A percentile compares a stretch with the other conserved stretches of the same genome.
phyloP scores from a whole-genome alignment of 2,797 vertebrate genomes.

The Tokudaia muenninki region DNA sequence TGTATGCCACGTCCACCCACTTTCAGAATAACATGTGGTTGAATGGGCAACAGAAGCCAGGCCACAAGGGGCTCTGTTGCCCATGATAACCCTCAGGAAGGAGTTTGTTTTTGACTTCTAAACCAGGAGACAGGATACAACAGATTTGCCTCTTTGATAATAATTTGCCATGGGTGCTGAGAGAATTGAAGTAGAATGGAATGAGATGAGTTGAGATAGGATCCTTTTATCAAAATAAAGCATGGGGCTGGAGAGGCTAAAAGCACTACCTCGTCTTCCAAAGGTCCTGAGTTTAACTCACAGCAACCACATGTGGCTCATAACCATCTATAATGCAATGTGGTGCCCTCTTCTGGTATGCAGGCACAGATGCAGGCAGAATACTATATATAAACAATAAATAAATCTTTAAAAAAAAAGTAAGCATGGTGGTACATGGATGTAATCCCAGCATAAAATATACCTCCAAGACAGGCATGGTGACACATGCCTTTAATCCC shows the following conservation, averaged over 20 bases:
- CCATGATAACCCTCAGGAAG: neutral
- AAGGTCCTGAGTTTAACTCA: neutral
- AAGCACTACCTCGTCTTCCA: neutral
- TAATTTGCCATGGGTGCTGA: neutral
- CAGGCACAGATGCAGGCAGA: neutral
- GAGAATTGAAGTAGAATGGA: neutral
- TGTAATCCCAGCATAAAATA: neutral
- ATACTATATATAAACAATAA: neutral
- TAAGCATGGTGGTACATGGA: neutral
- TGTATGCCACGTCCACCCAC: fast-evolving
- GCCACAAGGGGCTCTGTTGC: fast-evolving
- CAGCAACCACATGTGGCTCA: neutral
- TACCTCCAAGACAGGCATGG: neutral
- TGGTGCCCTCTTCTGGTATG: neutral
- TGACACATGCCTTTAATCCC: no score
- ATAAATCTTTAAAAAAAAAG: neutral
- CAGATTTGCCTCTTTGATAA: neutral
- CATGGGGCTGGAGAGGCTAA: neutral
- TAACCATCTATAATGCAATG: neutral
- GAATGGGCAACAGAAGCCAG: neutral
- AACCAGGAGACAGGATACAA: neutral
- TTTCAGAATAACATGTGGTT: neutral
- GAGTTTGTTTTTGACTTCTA: neutral
- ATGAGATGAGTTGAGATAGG: neutral
- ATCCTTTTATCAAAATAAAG: neutral